Conservation (phyloP, 2,113 vertebrate species). For the Poecilia latipinna region DNA sequence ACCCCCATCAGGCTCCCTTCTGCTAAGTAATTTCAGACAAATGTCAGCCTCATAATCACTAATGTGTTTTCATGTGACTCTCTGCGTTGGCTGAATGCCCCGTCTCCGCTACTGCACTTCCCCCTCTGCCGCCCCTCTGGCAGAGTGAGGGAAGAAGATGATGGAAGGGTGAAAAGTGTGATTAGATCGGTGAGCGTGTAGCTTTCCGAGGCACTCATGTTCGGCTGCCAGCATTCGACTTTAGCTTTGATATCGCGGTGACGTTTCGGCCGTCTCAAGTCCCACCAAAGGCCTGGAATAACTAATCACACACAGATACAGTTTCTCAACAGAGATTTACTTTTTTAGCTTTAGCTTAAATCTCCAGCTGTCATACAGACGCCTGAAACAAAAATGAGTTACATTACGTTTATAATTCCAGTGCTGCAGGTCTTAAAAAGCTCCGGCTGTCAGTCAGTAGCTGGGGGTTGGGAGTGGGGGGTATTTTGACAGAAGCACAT, state of each 20-base stretch:
- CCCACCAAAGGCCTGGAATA: conserved; percentile 2
- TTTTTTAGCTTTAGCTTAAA: conserved; percentile 10
- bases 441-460: background rate
- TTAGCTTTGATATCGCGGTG: conserved; percentile 44
- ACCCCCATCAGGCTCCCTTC: background rate
- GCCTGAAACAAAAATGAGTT: conserved; percentile 19
- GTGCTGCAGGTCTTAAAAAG: background rate
- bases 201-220: conserved; percentile 40
- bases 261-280: conserved; percentile 41
- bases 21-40: conserved; percentile 20
- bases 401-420: conserved; percentile 15
- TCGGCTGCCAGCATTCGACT: conserved; percentile 40
- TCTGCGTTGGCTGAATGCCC: conserved; percentile 20
- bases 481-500: background rate
- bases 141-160: conserved; percentile 3
- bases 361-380: background rate
- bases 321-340: conserved; percentile 13
- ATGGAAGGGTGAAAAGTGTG: conserved; percentile 37
- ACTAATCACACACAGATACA: conserved; percentile 6
- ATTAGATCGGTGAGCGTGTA: conserved; percentile 47
- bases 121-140: conserved; percentile 15
- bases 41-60: conserved; percentile 8
- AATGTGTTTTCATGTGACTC: conserved; percentile 50
- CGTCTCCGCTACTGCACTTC: background rate
- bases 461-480: background rate